phyloP scores from a whole-genome alignment of 2,113 vertebrate species.

The Microtus oregoni region DNA sequence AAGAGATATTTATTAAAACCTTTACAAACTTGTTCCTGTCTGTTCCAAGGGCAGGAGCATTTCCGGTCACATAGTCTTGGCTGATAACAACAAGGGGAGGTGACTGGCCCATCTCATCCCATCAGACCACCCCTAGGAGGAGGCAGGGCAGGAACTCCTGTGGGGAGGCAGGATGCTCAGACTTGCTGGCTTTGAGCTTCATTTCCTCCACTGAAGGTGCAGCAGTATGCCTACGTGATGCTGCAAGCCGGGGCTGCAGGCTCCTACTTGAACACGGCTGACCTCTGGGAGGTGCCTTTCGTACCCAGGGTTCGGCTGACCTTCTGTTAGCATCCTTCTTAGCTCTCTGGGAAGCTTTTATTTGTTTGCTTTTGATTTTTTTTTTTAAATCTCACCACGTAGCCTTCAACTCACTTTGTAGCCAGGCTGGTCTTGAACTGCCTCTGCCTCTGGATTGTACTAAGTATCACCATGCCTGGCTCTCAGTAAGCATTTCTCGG shows the following conservation, averaged over 20 bases:
- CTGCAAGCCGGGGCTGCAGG: accelerated
- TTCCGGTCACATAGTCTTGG: not conserved
- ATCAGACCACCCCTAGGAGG: not conserved
- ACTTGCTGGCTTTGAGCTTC: not conserved
- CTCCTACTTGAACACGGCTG: not conserved
- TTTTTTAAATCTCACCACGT: not conserved
- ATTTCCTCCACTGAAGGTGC: not conserved
- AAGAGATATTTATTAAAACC: conserved; percentile 8
- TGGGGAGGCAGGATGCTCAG: not conserved
- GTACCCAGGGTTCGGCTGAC: not conserved
- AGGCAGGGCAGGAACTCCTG: not conserved
- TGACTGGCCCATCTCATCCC: not conserved
- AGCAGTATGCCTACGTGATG: accelerated
- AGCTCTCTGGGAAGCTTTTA: not conserved
- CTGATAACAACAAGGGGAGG: not conserved
- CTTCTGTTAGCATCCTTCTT: not conserved
- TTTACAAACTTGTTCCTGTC: not conserved
- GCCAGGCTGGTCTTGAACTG: not conserved
- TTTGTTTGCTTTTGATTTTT: not conserved
- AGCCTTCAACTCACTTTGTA: not conserved
- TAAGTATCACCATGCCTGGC: not conserved
- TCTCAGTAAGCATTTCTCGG: not conserved
- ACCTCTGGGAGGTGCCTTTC: not conserved
- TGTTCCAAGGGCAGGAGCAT: not conserved
- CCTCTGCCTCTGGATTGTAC: not conserved